These are phyloP conservation scores for Carduelis carduelis DNA, from an alignment of 2,797 vertebrate species.

Conservation along the genomic window DNA sequence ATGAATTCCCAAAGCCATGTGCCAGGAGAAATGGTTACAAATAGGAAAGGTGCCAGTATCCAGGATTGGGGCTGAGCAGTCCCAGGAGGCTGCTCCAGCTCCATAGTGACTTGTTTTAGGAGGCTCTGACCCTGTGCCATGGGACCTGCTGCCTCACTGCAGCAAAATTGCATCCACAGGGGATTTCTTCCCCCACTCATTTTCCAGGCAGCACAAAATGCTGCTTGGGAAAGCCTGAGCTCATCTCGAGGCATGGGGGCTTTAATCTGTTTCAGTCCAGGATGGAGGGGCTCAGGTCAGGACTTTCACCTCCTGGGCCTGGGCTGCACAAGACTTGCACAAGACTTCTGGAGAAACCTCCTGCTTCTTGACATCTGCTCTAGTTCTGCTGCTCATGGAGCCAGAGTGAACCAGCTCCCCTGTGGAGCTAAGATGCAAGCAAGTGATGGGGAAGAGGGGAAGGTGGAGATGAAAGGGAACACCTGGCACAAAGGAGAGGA, in stretches of 20 bases:
- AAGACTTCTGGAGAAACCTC: not conserved
- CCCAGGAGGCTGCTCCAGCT: not conserved
- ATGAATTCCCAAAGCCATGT: not conserved
- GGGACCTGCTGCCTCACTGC: not conserved
- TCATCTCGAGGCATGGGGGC: fast-evolving
- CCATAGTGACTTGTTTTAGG: not conserved
- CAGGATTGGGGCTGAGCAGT: not conserved
- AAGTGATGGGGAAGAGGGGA: not conserved
- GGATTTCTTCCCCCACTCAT: not conserved
- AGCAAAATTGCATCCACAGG: not conserved
- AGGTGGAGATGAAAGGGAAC: constrained; percentile 9
- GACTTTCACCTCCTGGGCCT: not conserved
- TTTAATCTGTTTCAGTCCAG: not conserved
- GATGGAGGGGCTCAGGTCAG: not conserved
- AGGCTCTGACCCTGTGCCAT: not conserved
- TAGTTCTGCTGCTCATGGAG: not conserved
- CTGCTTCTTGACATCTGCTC: not conserved
- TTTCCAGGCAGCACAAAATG: not conserved
- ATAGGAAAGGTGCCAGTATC: not conserved
- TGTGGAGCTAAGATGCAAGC: not conserved
- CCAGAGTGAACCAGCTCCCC: not conserved
- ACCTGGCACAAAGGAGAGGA: not conserved
- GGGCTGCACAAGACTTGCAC: not conserved
- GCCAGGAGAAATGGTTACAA: not conserved
- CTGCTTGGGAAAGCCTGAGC: not conserved